Conservation (phyloP, 2,888 invertebrate species). For the Cosmia pyralina region DNA sequence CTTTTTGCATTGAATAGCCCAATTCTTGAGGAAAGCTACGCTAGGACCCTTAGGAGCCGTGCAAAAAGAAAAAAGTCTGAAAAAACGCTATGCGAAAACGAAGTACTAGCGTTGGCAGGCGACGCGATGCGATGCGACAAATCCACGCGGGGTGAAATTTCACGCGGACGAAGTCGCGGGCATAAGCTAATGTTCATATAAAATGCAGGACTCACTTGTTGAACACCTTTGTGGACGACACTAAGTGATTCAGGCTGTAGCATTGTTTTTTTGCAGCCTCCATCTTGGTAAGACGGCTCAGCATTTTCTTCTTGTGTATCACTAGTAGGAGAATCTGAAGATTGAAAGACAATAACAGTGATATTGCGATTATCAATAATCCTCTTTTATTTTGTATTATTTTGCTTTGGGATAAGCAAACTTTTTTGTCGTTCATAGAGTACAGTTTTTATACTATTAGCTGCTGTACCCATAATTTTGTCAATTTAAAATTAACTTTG, state of each 20-base stretch:
- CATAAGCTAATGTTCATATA: neutral
- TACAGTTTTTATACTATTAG: neutral
- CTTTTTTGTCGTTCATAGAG: neutral
- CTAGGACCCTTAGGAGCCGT: no score
- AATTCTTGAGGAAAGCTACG: no score
- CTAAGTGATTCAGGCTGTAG: constrained; percentile 83
- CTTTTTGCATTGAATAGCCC: no score
- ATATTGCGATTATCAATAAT: neutral
- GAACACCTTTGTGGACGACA: constrained; percentile 81
- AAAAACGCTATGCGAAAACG: no score
- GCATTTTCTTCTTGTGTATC: constrained; percentile 84
- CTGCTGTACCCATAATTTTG: neutral
- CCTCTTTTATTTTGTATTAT: no score
- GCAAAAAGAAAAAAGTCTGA: no score
- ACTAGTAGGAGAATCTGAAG: constrained; percentile 81
- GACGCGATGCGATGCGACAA: no score
- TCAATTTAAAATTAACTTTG: neutral
- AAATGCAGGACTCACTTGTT: constrained; percentile 79
- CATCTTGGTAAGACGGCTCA: constrained; percentile 80
- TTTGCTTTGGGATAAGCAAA: neutral
- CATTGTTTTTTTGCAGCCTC: constrained; percentile 83
- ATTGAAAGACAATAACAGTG: neutral
- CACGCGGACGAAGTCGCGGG: no score
- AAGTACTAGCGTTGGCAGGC: no score
- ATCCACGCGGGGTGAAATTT: no score